Evolutionary conservation across 2,113 vertebrate species (phyloP).

Genomic region (Sapayoa aenigma): DNA sequence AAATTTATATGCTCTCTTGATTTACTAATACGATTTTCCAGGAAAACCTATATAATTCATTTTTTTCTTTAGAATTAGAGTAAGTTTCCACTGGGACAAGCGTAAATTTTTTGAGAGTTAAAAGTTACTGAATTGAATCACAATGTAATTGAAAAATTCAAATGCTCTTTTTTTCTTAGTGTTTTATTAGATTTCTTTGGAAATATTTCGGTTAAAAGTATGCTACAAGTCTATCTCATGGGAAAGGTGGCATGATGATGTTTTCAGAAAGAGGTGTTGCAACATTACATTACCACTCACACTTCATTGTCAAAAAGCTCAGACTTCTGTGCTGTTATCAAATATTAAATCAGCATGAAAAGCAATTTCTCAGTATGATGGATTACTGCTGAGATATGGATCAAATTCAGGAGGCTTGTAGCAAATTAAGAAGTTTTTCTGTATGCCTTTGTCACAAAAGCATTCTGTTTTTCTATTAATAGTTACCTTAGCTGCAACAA

Average conservation of each 20-base stretch:
- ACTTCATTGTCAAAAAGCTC: not conserved
- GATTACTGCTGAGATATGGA: not conserved
- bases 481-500: not conserved
- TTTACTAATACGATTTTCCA: not conserved
- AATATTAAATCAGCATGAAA: constrained; percentile 1
- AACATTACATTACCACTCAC: not conserved
- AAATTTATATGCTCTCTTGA: not conserved
- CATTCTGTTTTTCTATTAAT: not conserved
- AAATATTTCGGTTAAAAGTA: not conserved
- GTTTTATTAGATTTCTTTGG: not conserved
- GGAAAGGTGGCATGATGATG: not conserved
- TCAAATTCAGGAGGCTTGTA: not conserved
- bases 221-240: not conserved
- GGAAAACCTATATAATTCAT: not conserved
- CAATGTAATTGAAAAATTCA: not conserved
- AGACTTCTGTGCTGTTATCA: not conserved
- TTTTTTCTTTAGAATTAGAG: not conserved
- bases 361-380: constrained; percentile 19
- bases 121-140: not conserved
- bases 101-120: not conserved
- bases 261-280: not conserved
- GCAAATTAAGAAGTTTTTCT: not conserved
- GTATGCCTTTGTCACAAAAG: not conserved
- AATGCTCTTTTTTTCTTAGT: not conserved
- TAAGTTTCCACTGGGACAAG: not conserved